phyloP scores from a whole-genome alignment of 2,888 invertebrate genomes.

The Thysanoteuthis rhombus region DNA sequence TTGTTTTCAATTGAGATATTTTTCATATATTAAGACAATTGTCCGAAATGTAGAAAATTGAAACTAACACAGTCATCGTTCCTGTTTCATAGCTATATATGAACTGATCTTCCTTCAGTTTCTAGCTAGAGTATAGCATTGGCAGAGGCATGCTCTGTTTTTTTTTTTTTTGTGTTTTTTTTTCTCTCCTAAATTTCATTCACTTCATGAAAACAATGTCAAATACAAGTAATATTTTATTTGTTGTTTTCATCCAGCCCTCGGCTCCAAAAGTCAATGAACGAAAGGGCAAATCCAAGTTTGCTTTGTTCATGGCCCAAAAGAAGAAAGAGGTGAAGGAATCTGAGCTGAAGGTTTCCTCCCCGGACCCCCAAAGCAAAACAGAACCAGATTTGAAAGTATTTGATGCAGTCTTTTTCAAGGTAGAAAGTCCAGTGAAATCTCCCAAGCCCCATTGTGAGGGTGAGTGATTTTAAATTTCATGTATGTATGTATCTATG shows the following conservation, averaged over 20 bases:
- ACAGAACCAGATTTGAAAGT: slow-evolving; percentile 44
- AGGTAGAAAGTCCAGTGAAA: slow-evolving; percentile 56
- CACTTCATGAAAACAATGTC: too few relatives aligned
- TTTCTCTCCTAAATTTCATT: too few relatives aligned
- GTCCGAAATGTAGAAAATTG: too few relatives aligned
- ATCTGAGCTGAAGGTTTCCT: slow-evolving; percentile 32
- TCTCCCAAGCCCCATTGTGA: slow-evolving; percentile 50
- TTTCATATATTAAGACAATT: too few relatives aligned
- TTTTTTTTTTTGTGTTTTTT: slow-evolving; percentile 27
- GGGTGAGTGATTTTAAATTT: slow-evolving; percentile 42
- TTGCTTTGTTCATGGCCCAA: slow-evolving; percentile 61
- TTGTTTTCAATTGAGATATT: too few relatives aligned
- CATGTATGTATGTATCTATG: too few relatives aligned
- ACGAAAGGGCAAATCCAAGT: slow-evolving; percentile 55
- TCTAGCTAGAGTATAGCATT: too few relatives aligned
- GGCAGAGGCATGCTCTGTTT: too few relatives aligned
- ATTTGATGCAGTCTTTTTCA: slow-evolving; percentile 62
- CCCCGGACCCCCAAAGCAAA: neutral
- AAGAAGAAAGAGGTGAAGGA: slow-evolving; percentile 51
- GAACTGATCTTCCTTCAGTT: too few relatives aligned
- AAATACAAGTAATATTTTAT: too few relatives aligned
- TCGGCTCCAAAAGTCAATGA: slow-evolving; percentile 39
- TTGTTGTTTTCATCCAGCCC: slow-evolving; percentile 40
- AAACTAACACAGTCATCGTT: too few relatives aligned
- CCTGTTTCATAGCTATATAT: too few relatives aligned